Evolutionary conservation across 2,888 invertebrate species (phyloP), one percentile per base, ranked within the genome.

Genomic region (Agapostemon virescens): DNA sequence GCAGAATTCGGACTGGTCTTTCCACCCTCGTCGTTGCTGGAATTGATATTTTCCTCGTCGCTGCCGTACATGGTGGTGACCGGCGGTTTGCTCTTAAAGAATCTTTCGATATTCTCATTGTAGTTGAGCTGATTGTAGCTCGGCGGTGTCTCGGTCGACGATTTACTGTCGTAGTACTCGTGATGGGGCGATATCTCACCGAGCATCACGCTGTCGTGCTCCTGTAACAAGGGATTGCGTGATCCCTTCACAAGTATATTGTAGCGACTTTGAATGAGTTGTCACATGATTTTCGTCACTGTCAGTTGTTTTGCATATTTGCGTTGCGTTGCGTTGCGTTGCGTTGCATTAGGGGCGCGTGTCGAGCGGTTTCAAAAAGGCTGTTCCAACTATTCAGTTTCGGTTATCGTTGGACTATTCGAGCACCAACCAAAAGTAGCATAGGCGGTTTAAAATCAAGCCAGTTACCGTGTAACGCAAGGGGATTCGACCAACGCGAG

Each of bases 121-220:
- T 96, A 97, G 92, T 97, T 98, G 11, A 97, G 94, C 90, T 97
- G 97, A 89, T 95, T 96, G 93, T 98, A 98, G 90, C 96, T 97
- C 11, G 97, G 95, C 0, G 96, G 96, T 0, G 97, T 96, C 89
- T 96, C 97, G 0, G 95, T 95, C 38, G 97, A 96, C 17, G 96
- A 96, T 92, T 96, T 96, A 91, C 96, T 96, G 92, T 96, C 96
- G 88, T 94, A 95, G 91, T 95, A 95, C 74, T 97, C 97, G 88
- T 97, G 96, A 91, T 97, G 97, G 0, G 97, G 97, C 0, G 97
- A 97, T 87, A 97, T 97, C 89, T 96, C 96, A 9, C 97, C 97
- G 17, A 97, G 93, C 95, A 97, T 96, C 33, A 96, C 96, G 0
- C 96, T 97, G 91, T 96, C 97, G 40, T 95, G 94, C 91, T 97